A percentile compares a stretch with the other conserved stretches of the same genome.
phyloP scores from a whole-genome alignment of 2,888 invertebrate genomes.

The Anorthoa munda region DNA sequence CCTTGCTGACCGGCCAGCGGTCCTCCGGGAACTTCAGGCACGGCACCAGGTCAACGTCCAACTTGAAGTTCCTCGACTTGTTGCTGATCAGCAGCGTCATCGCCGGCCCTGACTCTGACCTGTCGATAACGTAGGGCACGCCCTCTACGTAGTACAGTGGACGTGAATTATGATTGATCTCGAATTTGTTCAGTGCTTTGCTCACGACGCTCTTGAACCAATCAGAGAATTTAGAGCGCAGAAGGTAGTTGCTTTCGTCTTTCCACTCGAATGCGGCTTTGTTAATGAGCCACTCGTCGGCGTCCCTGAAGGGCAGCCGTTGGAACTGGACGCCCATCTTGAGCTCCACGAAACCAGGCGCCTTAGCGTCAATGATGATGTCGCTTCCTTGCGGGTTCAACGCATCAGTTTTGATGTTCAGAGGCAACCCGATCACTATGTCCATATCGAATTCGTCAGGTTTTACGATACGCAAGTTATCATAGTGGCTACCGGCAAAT shows the following conservation, averaged over 20 bases:
- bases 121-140: constrained; percentile 78
- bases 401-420: constrained; percentile 72
- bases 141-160: constrained; percentile 74
- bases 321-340: constrained; percentile 81
- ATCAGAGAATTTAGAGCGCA: constrained; percentile 84
- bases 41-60: constrained; percentile 90
- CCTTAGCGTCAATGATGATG: constrained; percentile 79
- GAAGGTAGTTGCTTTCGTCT: constrained; percentile 81
- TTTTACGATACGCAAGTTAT: constrained; percentile 89
- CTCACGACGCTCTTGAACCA: constrained; percentile 90
- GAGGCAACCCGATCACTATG: constrained; percentile 88
- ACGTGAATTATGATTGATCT: constrained; percentile 20
- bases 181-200: constrained; percentile 81
- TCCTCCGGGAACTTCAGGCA: constrained; percentile 85
- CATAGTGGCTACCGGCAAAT: constrained; percentile 92
- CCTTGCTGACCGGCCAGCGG: constrained; percentile 81
- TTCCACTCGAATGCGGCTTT: constrained; percentile 83
- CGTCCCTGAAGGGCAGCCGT: constrained; percentile 74
- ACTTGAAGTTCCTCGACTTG: constrained; percentile 68
- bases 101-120: constrained; percentile 88
- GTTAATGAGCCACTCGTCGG: constrained; percentile 75
- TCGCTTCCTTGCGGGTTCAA: constrained; percentile 75
- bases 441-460: constrained; percentile 92
- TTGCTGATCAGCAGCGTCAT: constrained; percentile 87
- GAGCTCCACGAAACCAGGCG: constrained; percentile 86